Evolutionary conservation across 1,140 invertebrate species (phyloP).

Genomic region (Dendrolimus kikuchii): DNA sequence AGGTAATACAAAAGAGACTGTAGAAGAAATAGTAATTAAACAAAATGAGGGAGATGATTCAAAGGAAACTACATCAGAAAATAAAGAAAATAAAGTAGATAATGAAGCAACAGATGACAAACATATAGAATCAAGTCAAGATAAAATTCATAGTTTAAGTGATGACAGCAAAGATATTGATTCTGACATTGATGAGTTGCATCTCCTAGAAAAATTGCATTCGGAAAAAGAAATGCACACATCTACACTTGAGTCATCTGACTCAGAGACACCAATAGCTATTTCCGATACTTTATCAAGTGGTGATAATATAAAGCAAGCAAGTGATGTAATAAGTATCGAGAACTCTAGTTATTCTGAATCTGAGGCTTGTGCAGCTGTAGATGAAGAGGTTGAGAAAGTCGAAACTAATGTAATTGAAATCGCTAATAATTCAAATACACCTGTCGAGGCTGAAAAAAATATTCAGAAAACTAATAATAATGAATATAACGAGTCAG

Average conservation of each 20-base stretch:
- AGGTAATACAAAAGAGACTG: conserved; percentile 6
- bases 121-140: conserved; percentile 4
- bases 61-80: not conserved
- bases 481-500: conserved; percentile 23
- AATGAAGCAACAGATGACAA: conserved; percentile 7
- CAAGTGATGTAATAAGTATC: conserved; percentile 50
- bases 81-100: conserved; percentile 5
- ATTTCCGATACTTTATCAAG: conserved; percentile 44
- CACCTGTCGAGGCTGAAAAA: conserved; percentile 1
- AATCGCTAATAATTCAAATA: not conserved
- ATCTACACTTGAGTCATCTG: conserved; percentile 35
- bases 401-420: conserved; percentile 8
- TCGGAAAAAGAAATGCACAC: conserved; percentile 34
- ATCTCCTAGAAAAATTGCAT: conserved; percentile 51
- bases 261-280: conserved; percentile 40
- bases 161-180: conserved; percentile 29
- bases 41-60: too few relatives aligned
- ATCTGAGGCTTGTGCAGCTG: conserved; percentile 24
- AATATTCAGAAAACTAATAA: conserved; percentile 14
- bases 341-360: conserved; percentile 61
- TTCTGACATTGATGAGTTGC: conserved; percentile 53
- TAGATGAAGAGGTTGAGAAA: conserved; percentile 3
- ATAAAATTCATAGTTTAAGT: conserved; percentile 11
- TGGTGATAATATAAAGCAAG: conserved; percentile 19
- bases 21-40: not conserved